Evolutionary conservation across 2,888 invertebrate genomes (phyloP).

Genomic region (Tetrapedia diversipes): DNA sequence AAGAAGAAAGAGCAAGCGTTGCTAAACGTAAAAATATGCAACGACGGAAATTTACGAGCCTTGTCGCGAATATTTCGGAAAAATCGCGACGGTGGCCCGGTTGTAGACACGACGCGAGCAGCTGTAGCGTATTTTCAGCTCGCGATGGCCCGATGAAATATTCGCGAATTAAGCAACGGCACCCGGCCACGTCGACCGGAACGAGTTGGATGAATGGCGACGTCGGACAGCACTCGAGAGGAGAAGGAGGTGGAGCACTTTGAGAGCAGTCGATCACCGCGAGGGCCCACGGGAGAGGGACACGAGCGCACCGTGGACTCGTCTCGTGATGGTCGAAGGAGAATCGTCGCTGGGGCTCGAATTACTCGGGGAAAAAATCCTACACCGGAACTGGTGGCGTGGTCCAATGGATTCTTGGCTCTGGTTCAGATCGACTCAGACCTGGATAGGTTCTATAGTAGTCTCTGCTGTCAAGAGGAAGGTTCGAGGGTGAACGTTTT

Average conservation of each 20-base stretch:
- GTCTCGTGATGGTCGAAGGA: conserved; percentile 40
- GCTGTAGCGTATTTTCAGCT: conserved; percentile 80
- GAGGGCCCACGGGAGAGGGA: conserved; percentile 13
- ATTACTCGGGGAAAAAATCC: conserved; percentile 40
- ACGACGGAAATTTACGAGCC: conserved; percentile 54
- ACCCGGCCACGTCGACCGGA: conserved; percentile 67
- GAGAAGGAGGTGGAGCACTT: conserved; percentile 48
- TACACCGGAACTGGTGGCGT: conserved; percentile 3
- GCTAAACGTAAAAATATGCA: conserved; percentile 51
- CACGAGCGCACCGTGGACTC: conserved; percentile 21
- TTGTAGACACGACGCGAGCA: conserved; percentile 78
- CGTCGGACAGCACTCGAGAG: conserved; percentile 72
- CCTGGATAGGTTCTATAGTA: too few relatives aligned
- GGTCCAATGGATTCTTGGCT: conserved; percentile 25
- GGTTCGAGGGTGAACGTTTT: neutral
- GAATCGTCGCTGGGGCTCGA: conserved; percentile 50
- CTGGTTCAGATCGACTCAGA: conserved; percentile 26
- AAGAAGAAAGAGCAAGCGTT: neutral
- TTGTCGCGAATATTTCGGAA: conserved; percentile 46
- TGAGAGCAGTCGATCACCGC: conserved; percentile 55
- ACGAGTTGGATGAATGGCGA: conserved; percentile 78
- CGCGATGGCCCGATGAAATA: conserved; percentile 71
- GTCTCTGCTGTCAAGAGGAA: too few relatives aligned
- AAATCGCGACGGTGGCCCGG: conserved; percentile 59
- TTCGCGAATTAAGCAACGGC: conserved; percentile 78